These are phyloP conservation scores for Drosophila maculinotata DNA, from an alignment of 2,888 invertebrate species.

Conservation along the genomic window DNA sequence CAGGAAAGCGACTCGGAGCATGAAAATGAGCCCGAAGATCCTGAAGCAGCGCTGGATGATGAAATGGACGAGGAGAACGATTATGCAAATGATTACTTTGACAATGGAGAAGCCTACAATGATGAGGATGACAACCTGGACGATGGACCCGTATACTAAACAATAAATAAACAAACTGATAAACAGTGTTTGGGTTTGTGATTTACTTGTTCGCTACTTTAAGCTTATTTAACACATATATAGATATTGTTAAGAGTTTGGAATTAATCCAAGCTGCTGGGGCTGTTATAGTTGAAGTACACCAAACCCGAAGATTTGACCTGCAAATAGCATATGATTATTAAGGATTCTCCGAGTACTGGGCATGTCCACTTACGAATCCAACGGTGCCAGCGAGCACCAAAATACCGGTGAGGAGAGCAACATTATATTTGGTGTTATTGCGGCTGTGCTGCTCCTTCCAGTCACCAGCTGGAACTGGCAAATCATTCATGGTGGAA, in stretches of 20 bases:
- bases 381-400: conserved; percentile 83
- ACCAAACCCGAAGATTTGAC: conserved; percentile 88
- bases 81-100: conserved; percentile 94
- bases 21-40: conserved; percentile 79
- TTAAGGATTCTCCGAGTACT: neutral
- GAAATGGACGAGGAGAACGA: conserved; percentile 96
- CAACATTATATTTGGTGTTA: conserved; percentile 89
- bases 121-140: conserved; percentile 94
- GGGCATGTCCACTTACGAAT: conserved; percentile 69
- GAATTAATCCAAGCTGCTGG: conserved; percentile 87
- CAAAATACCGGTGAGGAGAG: conserved; percentile 87
- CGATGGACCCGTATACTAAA: conserved; percentile 91
- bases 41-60: conserved; percentile 86
- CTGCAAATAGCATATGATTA: conserved; percentile 83
- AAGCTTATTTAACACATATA: conserved; percentile 71
- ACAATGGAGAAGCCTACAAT: conserved; percentile 94
- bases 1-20: conserved; percentile 87
- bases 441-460: conserved; percentile 88
- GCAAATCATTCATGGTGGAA: conserved; percentile 90
- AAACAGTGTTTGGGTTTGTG: conserved; percentile 47
- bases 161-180: conserved; percentile 37
- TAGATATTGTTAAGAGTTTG: conserved; percentile 48
- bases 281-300: conserved; percentile 88
- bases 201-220: conserved; percentile 71
- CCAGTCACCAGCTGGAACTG: conserved; percentile 92